Percentiles rank a stretch among this genome's conserved stretches.
Evolutionary conservation across 2,888 invertebrate genomes (phyloP).

Genomic region (Lacanobia wlatinum): DNA sequence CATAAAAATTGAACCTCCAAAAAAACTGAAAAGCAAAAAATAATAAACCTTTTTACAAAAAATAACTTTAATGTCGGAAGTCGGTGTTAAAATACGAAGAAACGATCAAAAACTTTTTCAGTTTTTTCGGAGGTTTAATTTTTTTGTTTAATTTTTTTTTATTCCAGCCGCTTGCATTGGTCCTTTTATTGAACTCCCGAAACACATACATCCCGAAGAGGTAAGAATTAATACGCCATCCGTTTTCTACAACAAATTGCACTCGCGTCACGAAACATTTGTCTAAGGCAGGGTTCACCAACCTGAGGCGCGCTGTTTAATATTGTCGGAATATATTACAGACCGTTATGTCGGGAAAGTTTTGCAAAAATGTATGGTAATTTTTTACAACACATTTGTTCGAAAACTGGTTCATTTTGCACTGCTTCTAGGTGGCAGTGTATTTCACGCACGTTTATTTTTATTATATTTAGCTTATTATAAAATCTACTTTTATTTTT

Average conservation of each 20-base stretch:
- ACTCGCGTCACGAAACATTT: slow-evolving; percentile 43
- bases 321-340: slow-evolving; percentile 21
- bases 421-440: not conserved
- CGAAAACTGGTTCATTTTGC: not conserved
- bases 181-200: slow-evolving; percentile 10
- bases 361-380: not conserved
- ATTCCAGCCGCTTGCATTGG: too few relatives aligned
- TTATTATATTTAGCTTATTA: too few relatives aligned
- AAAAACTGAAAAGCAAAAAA: too few relatives aligned
- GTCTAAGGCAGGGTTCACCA: slow-evolving; percentile 33
- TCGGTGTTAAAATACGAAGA: too few relatives aligned
- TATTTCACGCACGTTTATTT: not conserved
- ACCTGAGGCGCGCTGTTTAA: slow-evolving; percentile 23
- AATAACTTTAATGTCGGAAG: too few relatives aligned
- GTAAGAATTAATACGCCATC: slow-evolving; percentile 49
- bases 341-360: not conserved
- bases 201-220: slow-evolving; percentile 21
- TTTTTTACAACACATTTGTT: not conserved
- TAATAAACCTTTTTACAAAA: too few relatives aligned
- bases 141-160: too few relatives aligned
- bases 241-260: slow-evolving; percentile 49
- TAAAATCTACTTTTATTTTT: too few relatives aligned
- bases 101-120: too few relatives aligned
- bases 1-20: too few relatives aligned
- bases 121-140: too few relatives aligned